Conservation (phyloP, 2,888 invertebrate species). For the Pecten maximus region DNA sequence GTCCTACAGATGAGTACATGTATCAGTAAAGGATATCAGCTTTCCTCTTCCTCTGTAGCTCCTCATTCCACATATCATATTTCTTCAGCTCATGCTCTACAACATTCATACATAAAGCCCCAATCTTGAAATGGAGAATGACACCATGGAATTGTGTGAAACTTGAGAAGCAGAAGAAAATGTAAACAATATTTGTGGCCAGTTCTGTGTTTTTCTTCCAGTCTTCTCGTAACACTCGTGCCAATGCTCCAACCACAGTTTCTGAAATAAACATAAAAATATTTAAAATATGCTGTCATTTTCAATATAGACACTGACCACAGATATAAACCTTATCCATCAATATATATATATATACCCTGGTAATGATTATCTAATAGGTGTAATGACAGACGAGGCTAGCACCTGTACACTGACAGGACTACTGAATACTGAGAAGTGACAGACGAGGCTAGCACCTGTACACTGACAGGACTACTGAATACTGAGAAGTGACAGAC, state of each 20-base stretch:
- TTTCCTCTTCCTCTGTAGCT: constrained; percentile 81
- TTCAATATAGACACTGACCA: too few relatives aligned
- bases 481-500: too few relatives aligned
- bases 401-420: too few relatives aligned
- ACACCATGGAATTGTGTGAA: constrained; percentile 97
- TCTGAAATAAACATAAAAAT: constrained; percentile 82
- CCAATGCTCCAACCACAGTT: constrained; percentile 96
- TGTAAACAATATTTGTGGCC: constrained; percentile 97
- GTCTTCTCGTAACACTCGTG: constrained; percentile 97
- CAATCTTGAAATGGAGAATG: constrained; percentile 96
- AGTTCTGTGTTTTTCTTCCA: constrained; percentile 98
- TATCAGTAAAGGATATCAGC: constrained; percentile 75
- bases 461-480: too few relatives aligned
- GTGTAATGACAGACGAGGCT: too few relatives aligned
- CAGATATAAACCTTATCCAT: too few relatives aligned
- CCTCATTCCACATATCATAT: constrained; percentile 93
- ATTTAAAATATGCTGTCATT: too few relatives aligned
- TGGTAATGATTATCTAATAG: too few relatives aligned
- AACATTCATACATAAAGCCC: constrained; percentile 97
- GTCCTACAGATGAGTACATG: too few relatives aligned
- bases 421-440: too few relatives aligned
- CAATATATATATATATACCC: too few relatives aligned
- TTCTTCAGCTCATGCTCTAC: constrained; percentile 96
- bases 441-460: too few relatives aligned
- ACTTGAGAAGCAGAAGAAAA: constrained; percentile 98